phyloP scores from a whole-genome alignment of 2,113 vertebrate genomes.

The Laterallus jamaicensis region DNA sequence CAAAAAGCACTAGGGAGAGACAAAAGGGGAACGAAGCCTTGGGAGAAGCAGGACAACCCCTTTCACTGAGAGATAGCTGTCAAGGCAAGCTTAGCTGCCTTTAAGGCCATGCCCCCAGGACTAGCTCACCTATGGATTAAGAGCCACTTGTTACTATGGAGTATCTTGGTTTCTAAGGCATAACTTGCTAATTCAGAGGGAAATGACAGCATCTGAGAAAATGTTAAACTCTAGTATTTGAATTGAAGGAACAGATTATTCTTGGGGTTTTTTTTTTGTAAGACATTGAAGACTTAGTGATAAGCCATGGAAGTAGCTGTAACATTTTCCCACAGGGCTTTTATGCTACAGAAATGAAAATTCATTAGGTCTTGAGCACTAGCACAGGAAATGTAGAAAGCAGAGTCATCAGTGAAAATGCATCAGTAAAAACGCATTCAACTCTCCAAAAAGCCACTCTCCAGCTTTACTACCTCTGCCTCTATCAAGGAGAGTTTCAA shows the following conservation, averaged over 20 bases:
- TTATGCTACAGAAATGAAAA: conserved; percentile 1
- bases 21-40: not conserved
- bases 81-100: not conserved
- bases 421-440: not conserved
- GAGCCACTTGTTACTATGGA: not conserved
- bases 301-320: not conserved
- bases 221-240: not conserved
- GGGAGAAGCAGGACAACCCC: not conserved
- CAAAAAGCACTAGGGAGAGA: not conserved
- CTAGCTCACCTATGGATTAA: not conserved
- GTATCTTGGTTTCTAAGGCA: not conserved
- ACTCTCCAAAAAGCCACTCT: not conserved
- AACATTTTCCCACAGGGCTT: not conserved
- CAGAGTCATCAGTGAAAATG: not conserved
- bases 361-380: not conserved
- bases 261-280: not conserved
- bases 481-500: not conserved
- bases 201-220: not conserved
- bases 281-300: not conserved
- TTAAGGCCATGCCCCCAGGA: not conserved
- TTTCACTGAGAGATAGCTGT: not conserved
- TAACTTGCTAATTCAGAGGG: not conserved
- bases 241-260: not conserved
- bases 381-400: not conserved
- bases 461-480: not conserved